Conservation (phyloP, 2,888 invertebrate genomes). For the Clivina fossor region DNA sequence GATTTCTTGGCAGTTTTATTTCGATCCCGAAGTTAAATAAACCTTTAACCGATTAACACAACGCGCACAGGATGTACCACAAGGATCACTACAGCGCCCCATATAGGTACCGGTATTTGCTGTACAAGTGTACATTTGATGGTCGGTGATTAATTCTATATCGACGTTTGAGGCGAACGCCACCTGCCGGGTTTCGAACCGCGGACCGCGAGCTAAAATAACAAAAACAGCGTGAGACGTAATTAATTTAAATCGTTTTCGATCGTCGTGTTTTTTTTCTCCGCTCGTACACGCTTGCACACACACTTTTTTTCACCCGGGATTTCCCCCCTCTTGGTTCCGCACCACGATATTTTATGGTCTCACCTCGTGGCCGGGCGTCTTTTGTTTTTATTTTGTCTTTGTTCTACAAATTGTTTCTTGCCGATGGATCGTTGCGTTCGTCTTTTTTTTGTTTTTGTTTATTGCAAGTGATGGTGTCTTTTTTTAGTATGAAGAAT, state of each 20-base stretch:
- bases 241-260: constrained; percentile 50
- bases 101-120: not conserved
- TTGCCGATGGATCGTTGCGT: constrained; percentile 9
- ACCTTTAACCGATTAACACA: no score
- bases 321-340: no score
- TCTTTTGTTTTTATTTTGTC: constrained; percentile 36
- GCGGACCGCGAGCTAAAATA: constrained; percentile 49
- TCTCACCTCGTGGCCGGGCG: constrained; percentile 14
- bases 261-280: constrained; percentile 42
- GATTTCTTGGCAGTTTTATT: no score
- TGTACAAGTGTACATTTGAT: constrained; percentile 42
- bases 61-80: no score
- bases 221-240: constrained; percentile 50
- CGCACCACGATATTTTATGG: no score
- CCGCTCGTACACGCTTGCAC: no score
- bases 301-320: no score
- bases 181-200: constrained; percentile 46
- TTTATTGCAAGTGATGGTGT: constrained; percentile 21
- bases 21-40: no score
- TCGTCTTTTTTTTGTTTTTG: constrained; percentile 23
- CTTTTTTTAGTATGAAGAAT: no score
- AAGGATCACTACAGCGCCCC: not conserved
- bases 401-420: constrained; percentile 41
- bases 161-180: constrained; percentile 47
- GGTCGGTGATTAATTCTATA: constrained; percentile 50